Percentiles rank a stretch among this genome's conserved stretches.
These are phyloP conservation scores for Doryteuthis pealeii DNA, from an alignment of 1,140 invertebrate genomes.

Conservation along the genomic window DNA sequence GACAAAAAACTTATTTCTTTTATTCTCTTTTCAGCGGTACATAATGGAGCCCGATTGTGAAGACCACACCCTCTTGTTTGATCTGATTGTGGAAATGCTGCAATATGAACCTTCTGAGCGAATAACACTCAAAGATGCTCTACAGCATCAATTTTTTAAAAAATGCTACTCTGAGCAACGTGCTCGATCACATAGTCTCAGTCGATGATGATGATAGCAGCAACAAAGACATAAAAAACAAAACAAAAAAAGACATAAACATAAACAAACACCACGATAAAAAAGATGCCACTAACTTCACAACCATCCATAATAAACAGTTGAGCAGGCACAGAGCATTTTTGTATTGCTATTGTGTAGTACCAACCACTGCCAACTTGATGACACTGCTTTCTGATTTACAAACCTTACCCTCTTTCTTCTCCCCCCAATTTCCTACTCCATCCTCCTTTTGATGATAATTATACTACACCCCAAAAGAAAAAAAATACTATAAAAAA, in stretches of 20 bases:
- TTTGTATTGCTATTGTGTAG: no score
- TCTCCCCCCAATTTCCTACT: no score
- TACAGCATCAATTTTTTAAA: constrained; percentile 87
- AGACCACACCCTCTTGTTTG: constrained; percentile 89
- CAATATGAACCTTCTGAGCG: constrained; percentile 92
- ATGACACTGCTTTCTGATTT: no score
- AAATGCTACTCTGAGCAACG: constrained; percentile 23
- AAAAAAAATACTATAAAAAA: no score
- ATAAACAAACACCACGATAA: background rate
- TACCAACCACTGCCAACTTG: no score
- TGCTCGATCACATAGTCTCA: constrained; percentile 30
- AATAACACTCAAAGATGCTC: constrained; percentile 82
- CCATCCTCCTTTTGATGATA: no score
- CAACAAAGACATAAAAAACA: background rate
- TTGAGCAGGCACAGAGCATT: no score
- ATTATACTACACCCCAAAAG: no score
- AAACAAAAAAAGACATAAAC: background rate
- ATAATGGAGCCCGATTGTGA: constrained; percentile 76
- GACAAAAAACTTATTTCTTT: background rate
- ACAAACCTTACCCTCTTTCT: no score
- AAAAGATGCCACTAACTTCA: background rate
- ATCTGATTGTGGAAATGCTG: constrained; percentile 90
- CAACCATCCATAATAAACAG: no score
- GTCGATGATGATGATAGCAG: constrained; percentile 23
- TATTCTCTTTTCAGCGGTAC: constrained; percentile 74